These are phyloP conservation scores for Tetanocera ferruginea DNA, from an alignment of 2,888 invertebrate species.

Conservation along the genomic window DNA sequence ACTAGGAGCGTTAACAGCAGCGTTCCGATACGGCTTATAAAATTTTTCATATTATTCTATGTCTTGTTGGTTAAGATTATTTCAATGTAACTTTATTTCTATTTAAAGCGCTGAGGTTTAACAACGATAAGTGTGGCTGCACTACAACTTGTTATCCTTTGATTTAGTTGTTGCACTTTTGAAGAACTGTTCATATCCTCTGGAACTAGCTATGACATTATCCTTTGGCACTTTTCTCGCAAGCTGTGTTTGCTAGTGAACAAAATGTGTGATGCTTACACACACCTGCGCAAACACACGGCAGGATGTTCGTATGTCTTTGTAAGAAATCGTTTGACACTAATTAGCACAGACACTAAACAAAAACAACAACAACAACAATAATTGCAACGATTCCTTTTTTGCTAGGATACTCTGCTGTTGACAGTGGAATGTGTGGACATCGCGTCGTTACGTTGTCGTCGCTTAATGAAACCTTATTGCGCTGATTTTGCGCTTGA, in stretches of 20 bases:
- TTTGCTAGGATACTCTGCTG: slow-evolving; percentile 44
- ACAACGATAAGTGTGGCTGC: slow-evolving; percentile 25
- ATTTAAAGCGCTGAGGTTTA: not conserved
- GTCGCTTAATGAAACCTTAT: slow-evolving; percentile 68
- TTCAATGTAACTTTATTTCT: not conserved
- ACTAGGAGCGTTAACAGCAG: slow-evolving; percentile 45
- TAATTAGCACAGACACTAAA: not conserved
- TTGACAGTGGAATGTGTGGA: slow-evolving; percentile 58
- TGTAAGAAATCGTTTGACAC: not conserved
- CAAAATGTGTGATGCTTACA: not conserved
- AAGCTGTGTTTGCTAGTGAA: too few relatives aligned
- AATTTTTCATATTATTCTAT: slow-evolving; percentile 55
- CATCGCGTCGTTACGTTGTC: slow-evolving; percentile 64
- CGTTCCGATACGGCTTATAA: slow-evolving; percentile 49
- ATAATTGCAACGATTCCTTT: slow-evolving; percentile 25
- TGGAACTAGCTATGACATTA: not conserved
- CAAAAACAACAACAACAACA: slow-evolving; percentile 25
- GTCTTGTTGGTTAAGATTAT: not conserved
- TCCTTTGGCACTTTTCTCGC: not conserved
- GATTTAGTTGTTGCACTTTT: slow-evolving; percentile 4
- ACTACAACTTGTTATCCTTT: slow-evolving; percentile 8
- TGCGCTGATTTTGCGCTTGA: slow-evolving; percentile 65
- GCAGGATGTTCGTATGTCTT: not conserved
- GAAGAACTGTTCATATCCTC: not conserved
- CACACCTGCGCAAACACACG: slow-evolving; percentile 19